Base-by-base conservation (phyloP, 2,797 vertebrate species). In the Cottoperca gobio region DNA sequence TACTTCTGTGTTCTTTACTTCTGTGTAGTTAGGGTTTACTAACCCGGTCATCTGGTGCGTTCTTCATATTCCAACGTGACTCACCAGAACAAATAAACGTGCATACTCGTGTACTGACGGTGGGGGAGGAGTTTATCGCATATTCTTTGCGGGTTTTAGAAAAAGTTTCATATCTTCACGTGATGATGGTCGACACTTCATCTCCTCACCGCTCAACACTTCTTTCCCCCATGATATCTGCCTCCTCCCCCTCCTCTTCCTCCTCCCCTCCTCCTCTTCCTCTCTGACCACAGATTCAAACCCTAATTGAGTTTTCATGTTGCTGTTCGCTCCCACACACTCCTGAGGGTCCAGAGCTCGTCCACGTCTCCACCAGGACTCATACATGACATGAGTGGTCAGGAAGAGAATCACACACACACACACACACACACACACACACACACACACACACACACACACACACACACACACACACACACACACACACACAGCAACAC, bases 301-400 rank as follows among this genome's bases (percentile, higher is more conserved):
- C 81, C 35, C 42, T 91, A 90, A 91, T 86, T 90, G 90, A 86
- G 64, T 88, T 90, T 91, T 52, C 84, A 73, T 90, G 90, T 91
- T 64, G 63, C 78, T 59, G 55, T 59, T 70, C 8, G 26, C 78
- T 79, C n/a, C 26, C 40, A 8, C 48, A 49, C 28, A 40, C 73
- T 73, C 76, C 53, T 21, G 72, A 80, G 74, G 79, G 72, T 53
- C 48, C 67, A 24, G 50, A 73, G 53, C 28, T 72, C 52, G 35
- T 71, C 19, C 50, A 31, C 19, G 57, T 71, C 70, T 73, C 81
- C 55, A 14, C 23, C 46, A 52, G 74, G 74, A 65, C 57, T 66
- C 13, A 43, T 16, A 65, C 45, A 64, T 16, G 62, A 50, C 35
- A 43, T 58, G 59, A 37, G 73, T 73, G 70, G 82, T 81, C 79